These are phyloP conservation scores for Megathymus violae DNA, from an alignment of 1,140 invertebrate species.

Conservation along the genomic window DNA sequence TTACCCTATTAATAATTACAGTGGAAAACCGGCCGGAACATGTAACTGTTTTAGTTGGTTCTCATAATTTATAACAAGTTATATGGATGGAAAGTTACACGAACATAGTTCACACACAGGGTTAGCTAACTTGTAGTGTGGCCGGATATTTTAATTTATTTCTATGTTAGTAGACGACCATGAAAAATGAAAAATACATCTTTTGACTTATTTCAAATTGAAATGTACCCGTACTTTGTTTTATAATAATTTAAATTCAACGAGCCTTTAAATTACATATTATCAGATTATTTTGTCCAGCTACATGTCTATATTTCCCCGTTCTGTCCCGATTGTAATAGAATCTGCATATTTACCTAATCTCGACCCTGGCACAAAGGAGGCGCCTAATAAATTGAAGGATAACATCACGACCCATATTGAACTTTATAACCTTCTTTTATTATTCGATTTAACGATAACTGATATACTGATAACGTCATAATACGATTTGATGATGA, in stretches of 20 bases:
- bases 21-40: background rate
- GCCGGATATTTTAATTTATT: no score
- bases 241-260: background rate
- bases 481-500: background rate
- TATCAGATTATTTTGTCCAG: background rate
- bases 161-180: no score
- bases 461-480: background rate
- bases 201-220: no score
- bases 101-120: background rate
- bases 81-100: background rate
- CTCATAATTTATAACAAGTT: background rate
- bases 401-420: conserved; percentile 18
- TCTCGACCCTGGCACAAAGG: conserved; percentile 2
- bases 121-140: no score
- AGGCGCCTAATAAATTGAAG: conserved; percentile 14
- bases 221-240: no score
- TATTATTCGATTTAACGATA: conserved; percentile 14
- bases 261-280: background rate
- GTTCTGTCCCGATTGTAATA: conserved; percentile 9
- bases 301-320: background rate
- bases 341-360: conserved; percentile 18
- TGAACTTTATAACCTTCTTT: conserved; percentile 11
- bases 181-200: no score
- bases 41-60: background rate
- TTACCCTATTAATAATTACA: background rate